Percentiles rank a stretch among this genome's conserved stretches.
Evolutionary conservation across 2,113 vertebrate species (phyloP).

Genomic region (Bufo bufo): DNA sequence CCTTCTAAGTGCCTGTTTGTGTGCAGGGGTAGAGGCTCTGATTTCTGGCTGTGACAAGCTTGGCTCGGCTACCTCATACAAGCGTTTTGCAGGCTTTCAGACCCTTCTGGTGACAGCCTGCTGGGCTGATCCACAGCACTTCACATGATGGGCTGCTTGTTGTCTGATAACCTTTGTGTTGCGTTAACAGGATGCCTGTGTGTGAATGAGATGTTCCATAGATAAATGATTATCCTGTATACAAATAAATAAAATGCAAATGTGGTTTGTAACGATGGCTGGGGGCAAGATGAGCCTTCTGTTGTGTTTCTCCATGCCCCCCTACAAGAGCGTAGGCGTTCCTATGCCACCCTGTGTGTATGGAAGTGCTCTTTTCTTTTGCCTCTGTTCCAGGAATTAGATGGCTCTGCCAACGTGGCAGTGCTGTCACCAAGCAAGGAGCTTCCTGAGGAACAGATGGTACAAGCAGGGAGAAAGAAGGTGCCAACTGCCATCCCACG

Average conservation of each 20-base stretch:
- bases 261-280: conserved; percentile 56
- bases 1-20: conserved; percentile 58
- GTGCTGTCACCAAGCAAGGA: conserved; percentile 58
- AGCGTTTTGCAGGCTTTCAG: conserved; percentile 55
- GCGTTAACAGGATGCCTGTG: conserved; percentile 58
- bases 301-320: conserved; percentile 57
- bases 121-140: conserved; percentile 56
- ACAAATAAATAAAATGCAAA: conserved; percentile 60
- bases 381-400: conserved; percentile 57
- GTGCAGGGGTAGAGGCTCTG: conserved; percentile 54
- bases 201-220: conserved; percentile 60
- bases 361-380: conserved; percentile 60
- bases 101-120: conserved; percentile 59
- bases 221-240: conserved; percentile 60
- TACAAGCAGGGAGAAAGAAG: conserved; percentile 55
- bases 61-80: conserved; percentile 51
- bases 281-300: conserved; percentile 59
- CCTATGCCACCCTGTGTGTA: conserved; percentile 59
- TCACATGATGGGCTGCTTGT: conserved; percentile 59
- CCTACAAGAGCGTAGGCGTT: conserved; percentile 53
- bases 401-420: conserved; percentile 51
- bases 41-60: conserved; percentile 51
- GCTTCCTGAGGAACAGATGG: conserved; percentile 60
- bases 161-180: conserved; percentile 60
- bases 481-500: conserved; percentile 58